These are phyloP conservation scores for Mungos mungo DNA, from an alignment of 2,113 vertebrate genomes.

Conservation along the genomic window DNA sequence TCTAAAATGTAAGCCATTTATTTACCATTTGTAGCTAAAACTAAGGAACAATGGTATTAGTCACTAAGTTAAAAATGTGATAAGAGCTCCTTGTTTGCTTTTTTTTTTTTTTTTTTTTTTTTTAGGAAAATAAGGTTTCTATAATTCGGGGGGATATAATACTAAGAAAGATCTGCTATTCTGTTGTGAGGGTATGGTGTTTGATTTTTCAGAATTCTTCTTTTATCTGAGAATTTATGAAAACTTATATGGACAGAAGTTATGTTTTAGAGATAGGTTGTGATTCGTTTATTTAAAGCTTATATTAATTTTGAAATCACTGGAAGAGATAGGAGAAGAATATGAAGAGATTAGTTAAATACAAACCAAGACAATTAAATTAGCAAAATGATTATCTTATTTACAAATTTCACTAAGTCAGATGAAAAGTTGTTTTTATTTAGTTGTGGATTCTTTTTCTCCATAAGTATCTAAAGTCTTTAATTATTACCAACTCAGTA, in stretches of 20 bases:
- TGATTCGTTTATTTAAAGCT: neutral
- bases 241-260: neutral
- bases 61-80: neutral
- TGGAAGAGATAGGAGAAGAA: neutral
- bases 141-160: neutral
- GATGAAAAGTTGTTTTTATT: neutral
- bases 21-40: neutral
- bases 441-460: neutral
- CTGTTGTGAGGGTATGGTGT: neutral
- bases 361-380: neutral
- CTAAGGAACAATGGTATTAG: neutral
- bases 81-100: neutral
- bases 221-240: neutral
- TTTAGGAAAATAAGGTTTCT: neutral
- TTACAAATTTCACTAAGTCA: neutral
- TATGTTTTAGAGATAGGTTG: neutral
- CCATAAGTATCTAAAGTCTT: neutral
- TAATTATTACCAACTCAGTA: neutral
- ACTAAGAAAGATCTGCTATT: neutral
- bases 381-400: neutral
- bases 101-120: neutral
- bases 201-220: neutral
- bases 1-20: neutral
- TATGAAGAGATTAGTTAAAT: neutral
- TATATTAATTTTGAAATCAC: neutral